Conservation (phyloP, 1,140 invertebrate genomes). For the Aleiodes sp. region DNA sequence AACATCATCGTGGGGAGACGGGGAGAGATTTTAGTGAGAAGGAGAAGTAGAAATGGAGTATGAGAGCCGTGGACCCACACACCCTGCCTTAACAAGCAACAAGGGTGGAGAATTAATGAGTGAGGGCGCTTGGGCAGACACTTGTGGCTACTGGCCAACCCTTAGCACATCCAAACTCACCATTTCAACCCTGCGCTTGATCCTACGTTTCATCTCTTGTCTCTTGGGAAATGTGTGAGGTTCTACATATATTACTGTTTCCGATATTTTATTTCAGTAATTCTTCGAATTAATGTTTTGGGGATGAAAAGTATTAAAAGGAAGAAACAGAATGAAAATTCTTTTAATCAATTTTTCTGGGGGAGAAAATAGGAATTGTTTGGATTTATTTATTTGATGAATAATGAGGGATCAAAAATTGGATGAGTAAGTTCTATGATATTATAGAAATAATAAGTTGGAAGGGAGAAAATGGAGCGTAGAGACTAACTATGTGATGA, state of each 20-base stretch:
- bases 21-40: too few relatives aligned
- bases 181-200: not conserved
- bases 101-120: slow-evolving; percentile 68
- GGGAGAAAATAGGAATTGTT: too few relatives aligned
- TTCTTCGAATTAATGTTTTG: not conserved
- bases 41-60: slow-evolving; percentile 42
- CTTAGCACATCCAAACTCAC: slow-evolving; percentile 45
- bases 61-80: slow-evolving; percentile 40
- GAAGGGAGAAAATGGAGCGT: too few relatives aligned
- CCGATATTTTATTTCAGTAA: not conserved
- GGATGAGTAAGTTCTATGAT: too few relatives aligned
- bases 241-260: not conserved
- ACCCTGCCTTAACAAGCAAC: slow-evolving; percentile 64
- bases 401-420: too few relatives aligned
- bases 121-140: slow-evolving; percentile 64
- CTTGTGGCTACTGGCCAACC: slow-evolving; percentile 65
- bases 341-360: too few relatives aligned
- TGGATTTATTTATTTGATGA: too few relatives aligned
- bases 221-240: not conserved
- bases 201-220: not conserved
- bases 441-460: too few relatives aligned
- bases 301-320: not conserved
- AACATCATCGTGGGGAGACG: slow-evolving; percentile 36
- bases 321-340: not conserved
- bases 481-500: too few relatives aligned